A percentile compares a stretch with the other conserved stretches of the same genome.
Evolutionary conservation across 2,797 vertebrate species (phyloP).

Genomic region (Cirrhinus mrigala): DNA sequence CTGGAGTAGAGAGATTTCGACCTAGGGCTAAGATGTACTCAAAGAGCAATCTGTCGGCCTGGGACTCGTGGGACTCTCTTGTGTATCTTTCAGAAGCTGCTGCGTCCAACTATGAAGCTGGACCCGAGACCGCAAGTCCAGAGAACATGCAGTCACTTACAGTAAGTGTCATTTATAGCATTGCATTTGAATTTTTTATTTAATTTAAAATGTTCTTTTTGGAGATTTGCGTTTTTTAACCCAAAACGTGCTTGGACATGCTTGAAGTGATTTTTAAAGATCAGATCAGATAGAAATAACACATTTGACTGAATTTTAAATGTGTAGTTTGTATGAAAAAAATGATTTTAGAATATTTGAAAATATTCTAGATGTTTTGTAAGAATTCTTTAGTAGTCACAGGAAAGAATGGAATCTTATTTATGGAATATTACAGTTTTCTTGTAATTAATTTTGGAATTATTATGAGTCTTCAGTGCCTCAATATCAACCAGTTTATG

Average conservation of each 20-base stretch:
- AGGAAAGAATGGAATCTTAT: too few species aligned
- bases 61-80: conserved; percentile 59
- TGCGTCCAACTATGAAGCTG: conserved; percentile 52
- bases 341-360: too few species aligned
- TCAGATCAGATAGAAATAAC: background rate
- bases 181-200: background rate
- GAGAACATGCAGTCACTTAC: conserved; percentile 62
- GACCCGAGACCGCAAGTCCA: conserved; percentile 35
- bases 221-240: background rate
- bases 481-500: too few species aligned
- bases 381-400: too few species aligned
- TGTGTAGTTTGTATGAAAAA: too few species aligned
- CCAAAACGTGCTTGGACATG: background rate
- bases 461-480: too few species aligned
- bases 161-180: conserved; percentile 44
- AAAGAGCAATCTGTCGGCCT: conserved; percentile 61
- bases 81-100: conserved; percentile 69
- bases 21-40: conserved; percentile 62
- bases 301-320: too few species aligned
- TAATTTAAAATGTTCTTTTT: background rate
- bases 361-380: too few species aligned
- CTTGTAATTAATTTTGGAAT: too few species aligned
- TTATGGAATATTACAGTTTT: too few species aligned
- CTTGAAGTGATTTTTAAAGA: background rate
- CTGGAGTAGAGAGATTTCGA: conserved; percentile 8